Evolutionary conservation across 2,888 invertebrate species (phyloP), one percentile per base, ranked within the genome.

Genomic region (Drosophila incognita): DNA sequence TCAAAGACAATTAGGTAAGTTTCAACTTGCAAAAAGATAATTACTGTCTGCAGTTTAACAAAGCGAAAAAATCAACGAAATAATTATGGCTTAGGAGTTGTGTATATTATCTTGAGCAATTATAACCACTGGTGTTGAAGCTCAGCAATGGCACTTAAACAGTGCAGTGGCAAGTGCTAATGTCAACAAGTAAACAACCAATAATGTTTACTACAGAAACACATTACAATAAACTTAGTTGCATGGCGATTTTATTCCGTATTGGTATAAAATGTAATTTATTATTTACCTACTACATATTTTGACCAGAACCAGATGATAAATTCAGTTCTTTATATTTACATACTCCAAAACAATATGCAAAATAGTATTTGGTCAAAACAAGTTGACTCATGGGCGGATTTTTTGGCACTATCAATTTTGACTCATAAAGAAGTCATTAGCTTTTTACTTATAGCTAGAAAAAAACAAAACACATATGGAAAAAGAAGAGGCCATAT

Each of bases 21-120:
- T 76, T 71, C n/a, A 42, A 61, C 52, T 54, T 58, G 51, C 57
- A 31, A 57, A 60, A 69, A 40, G 48, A 78, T 67, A 78, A 78
- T 77, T 78, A 67, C 71, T 36, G 24, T 33, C 51, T 53, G 56
- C 36, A 38, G 11, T 18, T 59, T 61, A 54, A 67, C 40, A 77
- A 68, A 42, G 61, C 61, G 69, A 63, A 46, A 40, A 69, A 69
- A 69, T 38, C 67, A 64, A 54, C 61, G 38, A 51, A 53, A 54
- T 33, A 57, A 49, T 31, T 66, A 51, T 60, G 60, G 62, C 56
- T 62, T 42, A 58, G 54, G 61, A 73, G 65, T 66, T 70, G 52
- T 66, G 64, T 54, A 38, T 66, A 80, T 82, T 82, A 72, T 74
- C 76, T 87, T 84, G 85, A 65, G 84, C 71, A 87, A 84, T 87